Evolutionary conservation across 2,113 vertebrate species (phyloP).

Genomic region (Polypterus bichir): DNA sequence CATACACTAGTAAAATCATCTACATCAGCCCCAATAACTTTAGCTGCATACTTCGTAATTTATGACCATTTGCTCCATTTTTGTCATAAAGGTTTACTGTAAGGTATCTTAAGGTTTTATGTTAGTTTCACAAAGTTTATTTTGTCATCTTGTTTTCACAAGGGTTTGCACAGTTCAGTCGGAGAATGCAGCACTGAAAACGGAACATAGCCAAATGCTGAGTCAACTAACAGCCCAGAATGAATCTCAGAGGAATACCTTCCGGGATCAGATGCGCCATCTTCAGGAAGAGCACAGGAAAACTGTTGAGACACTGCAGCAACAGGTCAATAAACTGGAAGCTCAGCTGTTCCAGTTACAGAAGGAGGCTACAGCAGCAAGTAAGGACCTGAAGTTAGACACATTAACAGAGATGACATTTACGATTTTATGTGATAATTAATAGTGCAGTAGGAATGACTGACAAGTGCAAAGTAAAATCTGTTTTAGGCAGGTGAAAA

Average conservation of each 20-base stretch:
- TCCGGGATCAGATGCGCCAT: slow-evolving; percentile 77
- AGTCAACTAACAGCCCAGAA: slow-evolving; percentile 66
- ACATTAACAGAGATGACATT: too few species aligned
- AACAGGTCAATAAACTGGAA: slow-evolving; percentile 75
- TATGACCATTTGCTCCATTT: too few species aligned
- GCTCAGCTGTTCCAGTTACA: slow-evolving; percentile 75
- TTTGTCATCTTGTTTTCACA: slow-evolving; percentile 3
- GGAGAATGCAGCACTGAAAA: slow-evolving; percentile 64
- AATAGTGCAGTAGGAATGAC: too few species aligned
- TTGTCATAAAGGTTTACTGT: too few species aligned
- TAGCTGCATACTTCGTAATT: too few species aligned
- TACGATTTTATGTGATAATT: too few species aligned
- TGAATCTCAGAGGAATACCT: slow-evolving; percentile 60
- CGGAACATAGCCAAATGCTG: slow-evolving; percentile 64
- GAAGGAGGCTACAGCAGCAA: slow-evolving; percentile 54
- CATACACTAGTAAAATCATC: too few species aligned
- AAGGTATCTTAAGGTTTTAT: too few species aligned
- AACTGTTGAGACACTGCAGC: slow-evolving; percentile 80
- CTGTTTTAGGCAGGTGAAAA: too few species aligned
- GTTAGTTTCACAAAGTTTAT: too few species aligned
- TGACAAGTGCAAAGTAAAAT: too few species aligned
- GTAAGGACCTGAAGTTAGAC: slow-evolving; percentile 39
- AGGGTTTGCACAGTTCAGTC: slow-evolving; percentile 76
- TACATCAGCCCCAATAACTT: too few species aligned
- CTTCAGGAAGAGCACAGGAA: slow-evolving; percentile 83